These are phyloP conservation scores for Parasteatoda lunata DNA, from an alignment of 2,888 invertebrate species.

Conservation along the genomic window DNA sequence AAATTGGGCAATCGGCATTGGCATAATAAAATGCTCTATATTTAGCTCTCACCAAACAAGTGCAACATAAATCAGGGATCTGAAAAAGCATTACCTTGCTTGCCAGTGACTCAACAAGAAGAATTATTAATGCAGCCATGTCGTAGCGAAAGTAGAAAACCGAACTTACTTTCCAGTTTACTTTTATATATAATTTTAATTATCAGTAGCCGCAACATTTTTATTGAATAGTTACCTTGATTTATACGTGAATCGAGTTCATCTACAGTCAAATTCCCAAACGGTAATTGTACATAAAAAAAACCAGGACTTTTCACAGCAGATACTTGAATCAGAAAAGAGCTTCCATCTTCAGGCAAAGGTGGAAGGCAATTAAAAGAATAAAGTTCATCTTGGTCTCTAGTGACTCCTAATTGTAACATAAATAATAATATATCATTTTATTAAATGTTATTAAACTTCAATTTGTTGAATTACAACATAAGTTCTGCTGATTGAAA, in stretches of 20 bases:
- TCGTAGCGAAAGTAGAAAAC: not conserved
- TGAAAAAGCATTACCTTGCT: not conserved
- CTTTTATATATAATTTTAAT: not conserved
- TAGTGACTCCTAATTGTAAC: constrained; percentile 58
- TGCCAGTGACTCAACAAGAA: not conserved
- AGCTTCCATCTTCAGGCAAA: constrained; percentile 71
- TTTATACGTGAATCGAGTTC: constrained; percentile 30
- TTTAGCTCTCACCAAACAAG: not conserved
- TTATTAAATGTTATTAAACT: not conserved
- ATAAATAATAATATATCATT: not conserved
- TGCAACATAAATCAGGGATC: not conserved
- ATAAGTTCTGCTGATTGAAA: too few species aligned
- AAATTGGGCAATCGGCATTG: too few species aligned
- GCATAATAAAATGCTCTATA: too few species aligned
- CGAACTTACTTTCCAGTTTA: not conserved
- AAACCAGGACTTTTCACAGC: constrained; percentile 72
- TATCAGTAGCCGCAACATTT: not conserved
- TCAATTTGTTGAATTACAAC: too few species aligned
- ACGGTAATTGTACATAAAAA: constrained; percentile 73
- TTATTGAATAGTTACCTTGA: constrained; percentile 8
- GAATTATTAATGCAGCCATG: not conserved
- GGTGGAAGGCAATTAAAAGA: constrained; percentile 46
- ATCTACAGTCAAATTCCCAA: constrained; percentile 41
- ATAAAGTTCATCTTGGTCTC: constrained; percentile 69
- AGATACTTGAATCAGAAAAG: constrained; percentile 73